A percentile compares a stretch with the other conserved stretches of the same genome.
phyloP scores from a whole-genome alignment of 2,888 invertebrate species.

The Amiota mariae region DNA sequence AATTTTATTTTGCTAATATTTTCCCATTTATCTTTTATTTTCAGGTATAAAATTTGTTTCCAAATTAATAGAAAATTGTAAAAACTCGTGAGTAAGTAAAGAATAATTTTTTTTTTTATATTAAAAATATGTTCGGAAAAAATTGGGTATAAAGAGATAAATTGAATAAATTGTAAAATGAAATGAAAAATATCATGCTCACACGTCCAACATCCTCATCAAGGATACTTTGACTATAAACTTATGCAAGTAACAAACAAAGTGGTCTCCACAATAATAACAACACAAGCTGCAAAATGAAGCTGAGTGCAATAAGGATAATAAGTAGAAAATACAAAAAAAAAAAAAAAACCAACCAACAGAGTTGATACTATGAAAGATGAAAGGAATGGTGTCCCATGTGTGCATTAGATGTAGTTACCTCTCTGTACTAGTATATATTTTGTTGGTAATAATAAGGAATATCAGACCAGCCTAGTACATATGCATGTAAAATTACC shows the following conservation, averaged over 20 bases:
- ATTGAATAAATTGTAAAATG: background rate
- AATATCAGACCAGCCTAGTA: too few relatives aligned
- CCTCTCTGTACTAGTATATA: too few relatives aligned
- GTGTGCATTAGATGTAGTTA: too few relatives aligned
- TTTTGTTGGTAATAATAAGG: too few relatives aligned
- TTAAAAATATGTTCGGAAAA: background rate
- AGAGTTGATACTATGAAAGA: background rate
- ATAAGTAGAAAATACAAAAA: background rate
- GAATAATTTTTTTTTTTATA: too few relatives aligned
- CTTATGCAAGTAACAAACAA: background rate
- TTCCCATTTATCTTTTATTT: background rate
- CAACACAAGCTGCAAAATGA: background rate
- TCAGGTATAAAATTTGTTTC: too few relatives aligned
- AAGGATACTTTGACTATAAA: too few relatives aligned
- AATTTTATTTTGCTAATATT: background rate
- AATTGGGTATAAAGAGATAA: background rate
- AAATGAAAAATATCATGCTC: background rate
- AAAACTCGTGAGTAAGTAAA: too few relatives aligned
- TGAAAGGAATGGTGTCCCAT: too few relatives aligned
- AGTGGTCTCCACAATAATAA: conserved; percentile 1
- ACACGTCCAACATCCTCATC: too few relatives aligned
- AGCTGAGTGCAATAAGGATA: conserved; percentile 48
- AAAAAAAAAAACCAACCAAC: background rate
- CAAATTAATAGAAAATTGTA: too few relatives aligned
- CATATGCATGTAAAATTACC: too few relatives aligned